Percentiles rank a stretch among this genome's conserved stretches.
Evolutionary conservation across 2,797 vertebrate genomes (phyloP).

Genomic region (Notoglanidium macrostoma): DNA sequence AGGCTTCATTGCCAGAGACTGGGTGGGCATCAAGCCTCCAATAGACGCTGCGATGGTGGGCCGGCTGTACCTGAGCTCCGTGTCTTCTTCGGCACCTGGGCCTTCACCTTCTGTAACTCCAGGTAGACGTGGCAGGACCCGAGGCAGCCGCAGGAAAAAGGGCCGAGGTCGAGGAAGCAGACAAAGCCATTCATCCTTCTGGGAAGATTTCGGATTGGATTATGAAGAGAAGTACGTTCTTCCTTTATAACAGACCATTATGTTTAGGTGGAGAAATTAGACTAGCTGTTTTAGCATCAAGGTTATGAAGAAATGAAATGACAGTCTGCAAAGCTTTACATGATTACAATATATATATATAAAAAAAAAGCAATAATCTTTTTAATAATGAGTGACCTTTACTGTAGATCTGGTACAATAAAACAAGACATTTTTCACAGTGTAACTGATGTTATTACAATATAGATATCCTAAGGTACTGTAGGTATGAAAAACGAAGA

Average conservation of each 20-base stretch:
- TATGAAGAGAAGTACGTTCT: constrained; percentile 59
- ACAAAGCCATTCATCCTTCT: constrained; percentile 48
- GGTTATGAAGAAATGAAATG: not conserved
- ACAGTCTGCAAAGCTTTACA: not conserved
- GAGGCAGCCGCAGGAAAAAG: constrained; percentile 44
- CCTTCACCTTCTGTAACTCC: constrained; percentile 21
- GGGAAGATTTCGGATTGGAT: constrained; percentile 62
- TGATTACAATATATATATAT: not conserved
- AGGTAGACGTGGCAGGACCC: constrained; percentile 1
- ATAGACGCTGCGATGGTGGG: constrained; percentile 89
- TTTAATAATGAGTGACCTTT: not conserved
- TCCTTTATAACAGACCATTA: not conserved
- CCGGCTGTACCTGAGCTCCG: constrained; percentile 75
- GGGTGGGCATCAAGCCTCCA: constrained; percentile 78
- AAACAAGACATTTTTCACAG: not conserved
- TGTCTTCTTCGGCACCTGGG: constrained; percentile 32
- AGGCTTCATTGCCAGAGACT: constrained; percentile 76
- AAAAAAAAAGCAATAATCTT: too few species aligned
- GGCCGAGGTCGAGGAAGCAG: constrained; percentile 40
- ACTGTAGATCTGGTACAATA: not conserved
- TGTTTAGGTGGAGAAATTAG: not conserved
- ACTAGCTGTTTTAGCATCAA: not conserved
- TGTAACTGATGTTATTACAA: not conserved
- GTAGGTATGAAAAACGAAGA: not conserved
- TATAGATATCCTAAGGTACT: not conserved